Percentiles rank a stretch among this genome's conserved stretches.
Evolutionary conservation across 2,888 invertebrate genomes (phyloP).

Genomic region (Phrixothrix hirtus): DNA sequence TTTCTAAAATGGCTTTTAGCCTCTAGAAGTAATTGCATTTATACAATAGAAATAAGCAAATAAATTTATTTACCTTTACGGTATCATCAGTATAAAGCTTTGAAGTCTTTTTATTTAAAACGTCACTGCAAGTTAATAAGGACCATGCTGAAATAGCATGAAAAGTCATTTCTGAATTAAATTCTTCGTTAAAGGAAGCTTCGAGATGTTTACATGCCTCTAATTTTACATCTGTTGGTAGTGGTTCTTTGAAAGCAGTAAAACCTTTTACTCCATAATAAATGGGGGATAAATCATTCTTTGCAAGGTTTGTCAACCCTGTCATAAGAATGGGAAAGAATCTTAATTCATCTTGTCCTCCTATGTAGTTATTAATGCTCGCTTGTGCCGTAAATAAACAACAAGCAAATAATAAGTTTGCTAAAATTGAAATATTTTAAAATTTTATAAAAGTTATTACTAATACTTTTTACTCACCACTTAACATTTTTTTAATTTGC

Average conservation of each 20-base stretch:
- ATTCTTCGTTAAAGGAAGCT: conserved; percentile 43
- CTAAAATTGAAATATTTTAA: conserved; percentile 12
- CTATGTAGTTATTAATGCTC: conserved; percentile 53
- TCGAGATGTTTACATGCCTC: conserved; percentile 57
- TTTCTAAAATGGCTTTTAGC: conserved; percentile 65
- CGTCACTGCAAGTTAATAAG: conserved; percentile 42
- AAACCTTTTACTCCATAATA: conserved; percentile 78
- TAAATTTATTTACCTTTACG: conserved; percentile 57
- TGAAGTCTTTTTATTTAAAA: conserved; percentile 37
- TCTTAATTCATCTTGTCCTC: conserved; percentile 44
- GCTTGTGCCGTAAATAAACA: conserved; percentile 38
- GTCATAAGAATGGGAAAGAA: conserved; percentile 43
- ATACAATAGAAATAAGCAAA: background rate
- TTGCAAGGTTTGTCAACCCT: conserved; percentile 42
- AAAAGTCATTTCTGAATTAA: conserved; percentile 42
- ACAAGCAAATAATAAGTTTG: conserved; percentile 8
- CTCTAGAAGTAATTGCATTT: conserved; percentile 5
- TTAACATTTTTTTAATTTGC: conserved; percentile 22
- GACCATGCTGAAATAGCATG: conserved; percentile 46
- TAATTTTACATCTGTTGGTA: conserved; percentile 58
- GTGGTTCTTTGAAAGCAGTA: conserved; percentile 65
- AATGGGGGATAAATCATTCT: conserved; percentile 65
- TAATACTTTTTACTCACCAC: conserved; percentile 15
- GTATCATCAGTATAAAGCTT: conserved; percentile 45
- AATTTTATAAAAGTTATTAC: background rate